Conservation (phyloP, 2,888 invertebrate species). For the Spilarctia lutea region DNA sequence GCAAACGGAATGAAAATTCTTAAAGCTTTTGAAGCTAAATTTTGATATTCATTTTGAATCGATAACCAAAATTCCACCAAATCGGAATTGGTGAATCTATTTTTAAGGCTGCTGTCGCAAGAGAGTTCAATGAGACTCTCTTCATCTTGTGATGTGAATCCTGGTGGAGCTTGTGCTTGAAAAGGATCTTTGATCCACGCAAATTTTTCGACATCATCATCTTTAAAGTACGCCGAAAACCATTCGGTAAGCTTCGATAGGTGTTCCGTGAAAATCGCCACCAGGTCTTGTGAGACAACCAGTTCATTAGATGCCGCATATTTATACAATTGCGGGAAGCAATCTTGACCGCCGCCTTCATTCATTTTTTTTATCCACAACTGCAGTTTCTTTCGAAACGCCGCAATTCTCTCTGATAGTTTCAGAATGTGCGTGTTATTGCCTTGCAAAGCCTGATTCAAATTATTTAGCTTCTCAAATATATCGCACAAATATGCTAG, state of each 20-base stretch:
- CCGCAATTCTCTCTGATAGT: neutral
- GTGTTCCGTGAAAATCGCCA: neutral
- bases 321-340: neutral
- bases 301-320: neutral
- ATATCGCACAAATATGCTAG: constrained; percentile 5
- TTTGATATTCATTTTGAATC: neutral
- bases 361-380: neutral
- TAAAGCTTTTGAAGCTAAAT: neutral
- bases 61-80: neutral
- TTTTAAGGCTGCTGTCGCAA: neutral
- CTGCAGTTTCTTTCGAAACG: neutral
- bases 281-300: neutral
- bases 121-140: neutral
- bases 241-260: neutral
- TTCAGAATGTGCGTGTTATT: neutral
- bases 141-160: neutral
- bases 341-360: neutral
- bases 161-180: no score
- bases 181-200: no score
- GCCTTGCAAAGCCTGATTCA: neutral
- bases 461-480: neutral
- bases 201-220: no score
- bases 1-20: neutral
- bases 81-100: neutral
- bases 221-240: neutral